Base-by-base conservation (phyloP, 2,888 invertebrate species). In the Zootermopsis nevadensis region DNA sequence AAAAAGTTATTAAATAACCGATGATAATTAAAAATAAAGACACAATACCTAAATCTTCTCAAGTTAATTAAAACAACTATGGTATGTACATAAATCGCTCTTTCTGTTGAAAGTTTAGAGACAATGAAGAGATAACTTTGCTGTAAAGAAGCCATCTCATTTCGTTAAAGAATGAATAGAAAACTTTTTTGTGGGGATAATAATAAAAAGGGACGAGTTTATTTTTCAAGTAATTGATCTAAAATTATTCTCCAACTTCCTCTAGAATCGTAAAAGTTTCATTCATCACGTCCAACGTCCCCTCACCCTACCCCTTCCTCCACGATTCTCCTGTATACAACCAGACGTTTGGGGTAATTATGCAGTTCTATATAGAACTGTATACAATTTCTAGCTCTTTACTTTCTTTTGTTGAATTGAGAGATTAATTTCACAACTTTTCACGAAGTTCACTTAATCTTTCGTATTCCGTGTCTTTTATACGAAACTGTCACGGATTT, bases 201-300 rank as follows among this genome's bases (percentile, higher is more conserved):
- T 74, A 38, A 74, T 74, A 24, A 74, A 74, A 74, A 38, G 33
- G 42, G 19, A 22, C 2, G 74, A 74, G 38, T 38, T 33, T 38
- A 42, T 74, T 74, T 74, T 74, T 74, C 38, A 74, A 74, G 74
- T 74, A 74, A 74, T 74, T 74, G 74, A 74, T 74, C 74, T 15
- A 74, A 74, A 74, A 74, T 38, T 35, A 74, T 42, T 74, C 74
- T 38, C 24, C 38, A 38, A 38, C 38, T 74, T 38, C 74, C 38
- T 74, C 22, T 4, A 33, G 33, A 22, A 33, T 38, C 38, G n/a
- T 35, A 38, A 38, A 42, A 74, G 35, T 74, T 74, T 35, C 74
- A 74, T 74, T 74, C 74, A 74, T 74, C 74, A 74, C 42, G 33
- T 74, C 38, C 38, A 74, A 42, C 1, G 2, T 35, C 24, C n/a